These are phyloP conservation scores for Ectemnius lituratus DNA, from an alignment of 2,888 invertebrate genomes.

Conservation along the genomic window DNA sequence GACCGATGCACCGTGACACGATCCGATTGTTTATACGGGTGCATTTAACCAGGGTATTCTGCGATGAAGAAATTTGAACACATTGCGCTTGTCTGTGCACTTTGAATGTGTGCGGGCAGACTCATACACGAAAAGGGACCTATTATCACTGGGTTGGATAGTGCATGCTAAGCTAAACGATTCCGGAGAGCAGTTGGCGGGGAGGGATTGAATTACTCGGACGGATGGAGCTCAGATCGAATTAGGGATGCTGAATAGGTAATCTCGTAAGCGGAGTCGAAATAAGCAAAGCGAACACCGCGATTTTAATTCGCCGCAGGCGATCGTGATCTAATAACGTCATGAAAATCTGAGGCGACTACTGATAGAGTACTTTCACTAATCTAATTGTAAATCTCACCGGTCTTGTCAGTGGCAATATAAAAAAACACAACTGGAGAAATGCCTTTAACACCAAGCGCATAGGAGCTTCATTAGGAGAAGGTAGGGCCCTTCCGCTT, in stretches of 20 bases:
- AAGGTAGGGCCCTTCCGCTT: background rate
- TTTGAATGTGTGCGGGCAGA: no score
- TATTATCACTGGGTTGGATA: no score
- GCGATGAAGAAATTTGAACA: slow-evolving; percentile 21
- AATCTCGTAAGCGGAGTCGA: background rate
- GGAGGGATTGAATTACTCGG: no score
- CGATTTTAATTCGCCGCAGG: background rate
- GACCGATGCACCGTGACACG: background rate
- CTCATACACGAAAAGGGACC: no score
- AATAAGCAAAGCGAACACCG: background rate
- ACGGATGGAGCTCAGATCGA: background rate
- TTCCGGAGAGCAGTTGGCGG: no score
- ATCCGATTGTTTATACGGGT: slow-evolving; percentile 20
- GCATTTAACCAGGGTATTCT: background rate
- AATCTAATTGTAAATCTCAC: background rate
- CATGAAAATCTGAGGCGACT: no score
- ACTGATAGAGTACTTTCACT: background rate
- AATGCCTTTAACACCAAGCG: no score
- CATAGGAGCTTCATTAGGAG: no score
- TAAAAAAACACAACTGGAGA: background rate
- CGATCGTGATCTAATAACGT: no score
- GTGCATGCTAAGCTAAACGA: no score
- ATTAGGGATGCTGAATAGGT: background rate
- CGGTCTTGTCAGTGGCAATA: background rate
- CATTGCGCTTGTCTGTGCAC: no score